phyloP scores from a whole-genome alignment of 2,888 invertebrate species.

The Masnerella sp. region DNA sequence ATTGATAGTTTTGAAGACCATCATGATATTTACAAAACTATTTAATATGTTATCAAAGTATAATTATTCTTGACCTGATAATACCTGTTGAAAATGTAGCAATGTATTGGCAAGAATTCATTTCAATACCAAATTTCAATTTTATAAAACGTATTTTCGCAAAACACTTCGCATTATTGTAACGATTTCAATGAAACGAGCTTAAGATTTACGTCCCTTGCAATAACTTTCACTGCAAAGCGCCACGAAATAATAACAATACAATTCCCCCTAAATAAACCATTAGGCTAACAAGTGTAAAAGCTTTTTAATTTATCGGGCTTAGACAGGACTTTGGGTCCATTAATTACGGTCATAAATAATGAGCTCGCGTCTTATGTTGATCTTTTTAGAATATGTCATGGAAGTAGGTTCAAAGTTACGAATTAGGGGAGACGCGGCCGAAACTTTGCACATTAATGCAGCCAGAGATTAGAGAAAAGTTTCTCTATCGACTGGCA shows the following conservation, averaged over 20 bases:
- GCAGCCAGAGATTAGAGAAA: conserved; percentile 55
- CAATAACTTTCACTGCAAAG: too few relatives aligned
- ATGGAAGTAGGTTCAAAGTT: conserved; percentile 56
- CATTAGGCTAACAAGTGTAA: conserved; percentile 25
- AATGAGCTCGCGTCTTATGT: conserved; percentile 49
- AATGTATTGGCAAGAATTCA: too few relatives aligned
- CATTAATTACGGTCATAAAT: conserved; percentile 53
- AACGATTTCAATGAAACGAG: too few relatives aligned
- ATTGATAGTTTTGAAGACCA: too few relatives aligned
- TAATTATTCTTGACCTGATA: too few relatives aligned
- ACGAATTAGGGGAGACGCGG: conserved; percentile 48
- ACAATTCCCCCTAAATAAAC: conserved; percentile 16
- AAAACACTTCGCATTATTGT: too few relatives aligned
- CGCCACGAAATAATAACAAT: conserved; percentile 15
- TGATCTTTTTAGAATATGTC: conserved; percentile 57
- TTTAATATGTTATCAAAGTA: too few relatives aligned
- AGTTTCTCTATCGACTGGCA: conserved; percentile 53
- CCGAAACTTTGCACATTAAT: conserved; percentile 52
- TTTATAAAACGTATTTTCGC: too few relatives aligned
- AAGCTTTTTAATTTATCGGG: conserved; percentile 47
- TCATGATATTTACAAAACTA: too few relatives aligned
- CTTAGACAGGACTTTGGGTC: conserved; percentile 25
- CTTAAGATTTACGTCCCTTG: too few relatives aligned
- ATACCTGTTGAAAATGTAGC: too few relatives aligned
- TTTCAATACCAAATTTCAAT: too few relatives aligned